phyloP scores from a whole-genome alignment of 2,888 invertebrate species.

The Drosophila putrida region DNA sequence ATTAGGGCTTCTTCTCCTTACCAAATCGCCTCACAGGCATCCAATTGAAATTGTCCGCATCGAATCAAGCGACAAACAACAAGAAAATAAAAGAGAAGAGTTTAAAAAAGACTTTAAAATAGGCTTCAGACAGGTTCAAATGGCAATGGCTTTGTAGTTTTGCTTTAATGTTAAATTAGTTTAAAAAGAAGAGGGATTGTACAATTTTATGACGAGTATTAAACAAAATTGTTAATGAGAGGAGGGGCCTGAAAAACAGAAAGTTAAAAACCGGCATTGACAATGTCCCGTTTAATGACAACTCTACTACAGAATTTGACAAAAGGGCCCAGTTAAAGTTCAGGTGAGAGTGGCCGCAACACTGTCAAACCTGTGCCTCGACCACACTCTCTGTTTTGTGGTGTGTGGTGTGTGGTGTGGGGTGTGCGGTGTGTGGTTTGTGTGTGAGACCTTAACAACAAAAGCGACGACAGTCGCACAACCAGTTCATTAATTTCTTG shows the following conservation, averaged over 20 bases:
- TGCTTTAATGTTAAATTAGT: constrained; percentile 53
- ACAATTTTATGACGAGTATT: constrained; percentile 51
- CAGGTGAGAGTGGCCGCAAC: constrained; percentile 54
- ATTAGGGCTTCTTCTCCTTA: constrained; percentile 46
- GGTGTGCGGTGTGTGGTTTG: no score
- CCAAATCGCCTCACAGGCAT: constrained; percentile 11
- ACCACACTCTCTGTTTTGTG: constrained; percentile 3
- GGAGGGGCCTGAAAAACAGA: constrained; percentile 63
- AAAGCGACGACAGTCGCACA: constrained; percentile 25
- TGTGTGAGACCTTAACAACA: constrained; percentile 36
- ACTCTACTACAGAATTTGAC: constrained; percentile 64
- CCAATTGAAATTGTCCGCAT: constrained; percentile 31
- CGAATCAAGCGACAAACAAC: constrained; percentile 45
- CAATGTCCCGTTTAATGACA: constrained; percentile 70
- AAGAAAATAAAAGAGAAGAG: background rate
- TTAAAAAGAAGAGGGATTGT: constrained; percentile 30
- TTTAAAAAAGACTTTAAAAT: constrained; percentile 8
- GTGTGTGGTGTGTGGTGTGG: no score
- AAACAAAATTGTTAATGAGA: constrained; percentile 64
- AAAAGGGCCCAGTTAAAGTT: constrained; percentile 53
- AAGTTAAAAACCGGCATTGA: constrained; percentile 64
- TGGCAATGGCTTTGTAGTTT: constrained; percentile 54
- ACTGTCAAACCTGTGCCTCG: constrained; percentile 17
- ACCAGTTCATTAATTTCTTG: constrained; percentile 68
- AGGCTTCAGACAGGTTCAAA: constrained; percentile 59